Base-by-base conservation (phyloP, 2,113 vertebrate species). In the Hippocampus mohnikei region DNA sequence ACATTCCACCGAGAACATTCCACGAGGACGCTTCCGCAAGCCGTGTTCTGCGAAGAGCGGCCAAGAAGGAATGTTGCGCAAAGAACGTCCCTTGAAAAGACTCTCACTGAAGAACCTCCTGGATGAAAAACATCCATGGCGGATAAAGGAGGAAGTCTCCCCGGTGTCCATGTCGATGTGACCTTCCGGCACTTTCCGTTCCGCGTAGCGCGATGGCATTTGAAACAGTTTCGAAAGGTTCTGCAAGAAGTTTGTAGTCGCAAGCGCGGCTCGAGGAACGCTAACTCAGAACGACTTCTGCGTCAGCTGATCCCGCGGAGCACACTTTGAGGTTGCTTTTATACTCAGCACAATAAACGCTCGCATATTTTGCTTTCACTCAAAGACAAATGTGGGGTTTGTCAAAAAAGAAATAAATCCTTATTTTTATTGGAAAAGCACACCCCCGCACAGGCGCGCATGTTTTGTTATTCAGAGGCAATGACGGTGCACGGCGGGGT, bases 401-500 rank as follows among this genome's bases (percentile, higher is more conserved):
- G 21, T 68, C 40, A 56, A 55, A 42, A 66, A 48, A 46, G 48
- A 68, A 68, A 68, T 23, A 67, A 67, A 68, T 23, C 0, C 18
- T 11, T 68, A 68, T 68, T 68, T 68, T 68, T 41, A 52, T 68
- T 9, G 66, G 20, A 23, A 68, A 37, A 20, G 13, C 11, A 5
- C 53, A 3, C n/a, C 1, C 3, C 3, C 21, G 8, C 21, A 8
- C 9, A 23, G 18, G 18, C 48, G 16, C 48, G 2, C 50, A 37
- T 0, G 33, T 3, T 20, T 1, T 8, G 21, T 53, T n/a, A 3
- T 2, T n/a, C 5, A 13, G 42, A 3, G 42, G 42, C 12, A 11
- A 44, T 20, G 44, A 46, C 3, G 44, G 15, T 2, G 44, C 12
- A 0, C 4, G 44, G 44, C 44, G 10, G 44, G 13, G 44, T 12